Evolutionary conservation across 2,113 vertebrate species (phyloP).

Genomic region (Anhinga anhinga): DNA sequence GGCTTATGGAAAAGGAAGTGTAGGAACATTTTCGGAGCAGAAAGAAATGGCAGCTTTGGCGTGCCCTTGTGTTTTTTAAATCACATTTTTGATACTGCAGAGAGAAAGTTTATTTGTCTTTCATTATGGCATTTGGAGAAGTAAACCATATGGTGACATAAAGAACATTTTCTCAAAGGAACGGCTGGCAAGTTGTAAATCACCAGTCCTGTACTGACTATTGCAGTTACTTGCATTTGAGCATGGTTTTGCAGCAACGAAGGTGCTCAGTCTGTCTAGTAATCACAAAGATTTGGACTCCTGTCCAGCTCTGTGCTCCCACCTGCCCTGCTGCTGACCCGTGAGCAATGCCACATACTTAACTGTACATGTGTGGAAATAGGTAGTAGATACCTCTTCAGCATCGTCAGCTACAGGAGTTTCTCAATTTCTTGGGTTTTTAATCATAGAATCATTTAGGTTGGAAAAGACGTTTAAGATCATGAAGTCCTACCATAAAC

Average conservation of each 20-base stretch:
- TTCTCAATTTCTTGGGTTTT: background rate
- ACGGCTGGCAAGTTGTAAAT: background rate
- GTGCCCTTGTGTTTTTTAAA: background rate
- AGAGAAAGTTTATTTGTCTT: background rate
- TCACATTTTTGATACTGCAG: background rate
- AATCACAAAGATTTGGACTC: background rate
- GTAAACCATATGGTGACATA: background rate
- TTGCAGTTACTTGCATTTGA: background rate
- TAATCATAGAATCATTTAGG: background rate
- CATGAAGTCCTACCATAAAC: background rate
- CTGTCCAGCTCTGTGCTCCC: background rate
- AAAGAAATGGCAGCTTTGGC: background rate
- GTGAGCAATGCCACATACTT: rapidly evolving
- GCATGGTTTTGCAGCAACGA: background rate
- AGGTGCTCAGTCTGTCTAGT: background rate
- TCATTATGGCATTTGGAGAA: background rate
- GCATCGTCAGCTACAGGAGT: background rate
- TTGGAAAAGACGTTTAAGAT: background rate
- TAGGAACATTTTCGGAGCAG: background rate
- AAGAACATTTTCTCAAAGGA: background rate
- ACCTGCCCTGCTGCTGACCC: background rate
- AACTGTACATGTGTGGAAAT: background rate
- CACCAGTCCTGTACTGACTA: background rate
- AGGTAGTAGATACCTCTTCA: background rate
- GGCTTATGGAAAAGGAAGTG: background rate